Evolutionary conservation across 2,113 vertebrate species (phyloP), one percentile per base, ranked within the genome.

Genomic region (Hydrolagus affinis): DNA sequence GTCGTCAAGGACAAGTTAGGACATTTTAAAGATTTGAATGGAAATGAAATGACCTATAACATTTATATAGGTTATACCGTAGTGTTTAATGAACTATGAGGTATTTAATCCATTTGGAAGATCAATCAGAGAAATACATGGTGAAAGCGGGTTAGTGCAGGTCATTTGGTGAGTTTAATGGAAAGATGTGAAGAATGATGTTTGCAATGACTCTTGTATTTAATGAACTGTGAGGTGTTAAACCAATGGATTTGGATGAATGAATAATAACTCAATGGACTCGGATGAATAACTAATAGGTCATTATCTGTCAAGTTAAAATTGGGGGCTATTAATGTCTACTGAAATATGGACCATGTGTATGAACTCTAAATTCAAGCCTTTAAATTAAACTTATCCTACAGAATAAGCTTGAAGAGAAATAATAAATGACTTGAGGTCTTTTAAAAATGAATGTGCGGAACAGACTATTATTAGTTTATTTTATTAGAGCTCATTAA

Each of bases 251-350:
- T 25, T 80, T 15, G 23, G 14, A 62, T 64, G 77, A 80, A 80
- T 80, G 23, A 17, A 64, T 80, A 80, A 80, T 80, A 80, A 64
- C 60, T 8, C 28, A 25, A 66, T 30, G 14, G 23, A 64, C 17
- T 62, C 4, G 6, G 14, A 80, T 64, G 23, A 64, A 64, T 66
- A 80, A 64, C 64, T 64, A 80, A 80, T 80, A 56, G 59, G 60
- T 80, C 77, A 80, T 60, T 64, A 64, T 80, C 64, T 64, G 77
- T 14, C 60, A 64, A 28, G 23, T n/a, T 80, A 62, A 15, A 80
- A 80, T 17, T 57, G 25, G 77, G 28, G 77, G 15, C 17, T 44
- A 75, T 56, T 30, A 80, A 15, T 64, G 59, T 64, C 59, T 12
- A 9, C n/a, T 75, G 77, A 80, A 62, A 25, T 64, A 64, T 64